phyloP scores from a whole-genome alignment of 2,888 invertebrate species.

The Epinotia nisella region DNA sequence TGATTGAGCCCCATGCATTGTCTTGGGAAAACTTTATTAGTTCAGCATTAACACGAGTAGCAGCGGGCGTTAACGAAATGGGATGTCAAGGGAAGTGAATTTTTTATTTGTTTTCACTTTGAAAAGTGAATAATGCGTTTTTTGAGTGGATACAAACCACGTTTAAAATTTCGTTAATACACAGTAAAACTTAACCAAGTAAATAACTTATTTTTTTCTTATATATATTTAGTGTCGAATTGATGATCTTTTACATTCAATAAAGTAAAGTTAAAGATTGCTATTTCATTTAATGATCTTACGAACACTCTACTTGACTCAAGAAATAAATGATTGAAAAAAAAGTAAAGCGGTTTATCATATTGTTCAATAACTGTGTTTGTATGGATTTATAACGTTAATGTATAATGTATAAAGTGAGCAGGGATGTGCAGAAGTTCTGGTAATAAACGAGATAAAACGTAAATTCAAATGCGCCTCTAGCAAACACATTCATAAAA shows the following conservation, averaged over 20 bases:
- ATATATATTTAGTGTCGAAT: background rate
- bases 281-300: too few species aligned
- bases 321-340: background rate
- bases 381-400: background rate
- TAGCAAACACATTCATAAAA: slow-evolving; percentile 42
- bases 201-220: too few species aligned
- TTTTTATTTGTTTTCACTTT: background rate
- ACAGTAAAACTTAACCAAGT: background rate
- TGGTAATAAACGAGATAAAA: slow-evolving; percentile 33
- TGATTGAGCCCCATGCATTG: slow-evolving; percentile 64
- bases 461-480: slow-evolving; percentile 37
- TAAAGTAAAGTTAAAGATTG: too few species aligned
- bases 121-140: background rate
- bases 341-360: too few species aligned
- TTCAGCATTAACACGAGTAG: slow-evolving; percentile 29
- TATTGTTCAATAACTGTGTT: background rate
- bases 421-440: background rate
- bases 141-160: background rate
- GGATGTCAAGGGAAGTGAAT: background rate
- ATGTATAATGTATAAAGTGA: slow-evolving; percentile 5
- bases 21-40: slow-evolving; percentile 59
- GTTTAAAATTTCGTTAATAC: background rate
- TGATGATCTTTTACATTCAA: background rate
- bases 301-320: too few species aligned
- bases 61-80: background rate